Conservation (phyloP, 1,140 invertebrate genomes). For the Theocolax elegans region DNA sequence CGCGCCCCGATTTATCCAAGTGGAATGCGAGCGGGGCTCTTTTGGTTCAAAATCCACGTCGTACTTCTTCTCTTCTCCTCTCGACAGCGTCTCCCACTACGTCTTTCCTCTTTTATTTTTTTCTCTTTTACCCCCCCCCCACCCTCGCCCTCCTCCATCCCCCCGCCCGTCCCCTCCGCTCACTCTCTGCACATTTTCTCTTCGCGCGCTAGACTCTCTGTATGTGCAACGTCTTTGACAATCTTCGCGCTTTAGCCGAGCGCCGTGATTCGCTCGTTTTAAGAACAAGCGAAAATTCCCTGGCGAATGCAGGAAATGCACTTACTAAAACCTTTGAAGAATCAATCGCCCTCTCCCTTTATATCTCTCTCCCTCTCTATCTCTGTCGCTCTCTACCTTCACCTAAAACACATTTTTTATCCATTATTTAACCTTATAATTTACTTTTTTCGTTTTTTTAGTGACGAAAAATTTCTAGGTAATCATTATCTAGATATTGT, state of each 20-base stretch:
- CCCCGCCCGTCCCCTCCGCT: background rate
- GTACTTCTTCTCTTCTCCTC: background rate
- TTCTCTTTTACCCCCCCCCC: background rate
- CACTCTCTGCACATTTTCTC: conserved; percentile 3
- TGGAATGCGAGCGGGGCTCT: background rate
- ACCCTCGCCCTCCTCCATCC: too few relatives aligned
- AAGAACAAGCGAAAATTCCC: background rate
- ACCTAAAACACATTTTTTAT: too few relatives aligned
- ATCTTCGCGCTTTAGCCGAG: conserved; percentile 8
- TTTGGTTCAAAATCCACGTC: conserved; percentile 9
- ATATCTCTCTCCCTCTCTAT: too few relatives aligned
- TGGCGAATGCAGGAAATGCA: background rate
- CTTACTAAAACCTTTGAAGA: background rate
- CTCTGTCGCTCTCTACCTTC: too few relatives aligned
- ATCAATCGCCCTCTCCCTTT: too few relatives aligned
- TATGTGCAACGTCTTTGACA: conserved; percentile 13
- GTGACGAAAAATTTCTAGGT: too few relatives aligned
- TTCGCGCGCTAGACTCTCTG: background rate
- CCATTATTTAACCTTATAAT: too few relatives aligned
- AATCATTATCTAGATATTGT: too few relatives aligned
- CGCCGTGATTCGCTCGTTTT: background rate
- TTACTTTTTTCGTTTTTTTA: too few relatives aligned
- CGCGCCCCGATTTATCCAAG: background rate
- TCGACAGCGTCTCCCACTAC: too few relatives aligned
- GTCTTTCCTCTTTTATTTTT: background rate